These are phyloP conservation scores for Solenodon paradoxus DNA, from an alignment of 2,113 vertebrate species.

Conservation along the genomic window DNA sequence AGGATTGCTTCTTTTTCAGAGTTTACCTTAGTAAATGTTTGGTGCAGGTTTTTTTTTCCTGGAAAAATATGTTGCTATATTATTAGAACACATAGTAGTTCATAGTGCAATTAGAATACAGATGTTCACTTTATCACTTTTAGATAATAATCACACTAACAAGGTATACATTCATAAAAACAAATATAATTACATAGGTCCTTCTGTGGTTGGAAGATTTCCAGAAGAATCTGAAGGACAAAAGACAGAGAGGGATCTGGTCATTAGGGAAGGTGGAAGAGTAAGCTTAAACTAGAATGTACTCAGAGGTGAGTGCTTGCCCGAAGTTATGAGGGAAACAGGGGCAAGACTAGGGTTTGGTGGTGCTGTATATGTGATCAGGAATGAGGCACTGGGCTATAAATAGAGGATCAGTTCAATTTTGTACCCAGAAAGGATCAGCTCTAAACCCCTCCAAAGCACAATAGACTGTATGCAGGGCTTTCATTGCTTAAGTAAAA, in stretches of 20 bases:
- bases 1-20: background rate
- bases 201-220: background rate
- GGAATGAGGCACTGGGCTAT: background rate
- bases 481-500: background rate
- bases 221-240: background rate
- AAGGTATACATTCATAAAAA: background rate
- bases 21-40: background rate
- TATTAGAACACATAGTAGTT: background rate
- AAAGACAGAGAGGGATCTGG: background rate
- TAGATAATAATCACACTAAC: background rate
- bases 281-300: accelerated
- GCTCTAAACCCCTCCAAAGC: too few species aligned
- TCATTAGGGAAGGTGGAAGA: background rate
- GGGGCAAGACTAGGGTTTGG: too few species aligned
- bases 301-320: accelerated
- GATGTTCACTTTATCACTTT: background rate
- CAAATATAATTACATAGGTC: background rate
- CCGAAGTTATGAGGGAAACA: background rate
- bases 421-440: background rate
- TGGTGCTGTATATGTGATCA: too few species aligned
- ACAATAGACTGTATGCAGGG: background rate
- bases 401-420: accelerated
- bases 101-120: background rate
- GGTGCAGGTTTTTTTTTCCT: background rate
- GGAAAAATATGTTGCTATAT: background rate